These are phyloP conservation scores for Drosophila melanica DNA, from an alignment of 1,140 invertebrate genomes.

Conservation along the genomic window DNA sequence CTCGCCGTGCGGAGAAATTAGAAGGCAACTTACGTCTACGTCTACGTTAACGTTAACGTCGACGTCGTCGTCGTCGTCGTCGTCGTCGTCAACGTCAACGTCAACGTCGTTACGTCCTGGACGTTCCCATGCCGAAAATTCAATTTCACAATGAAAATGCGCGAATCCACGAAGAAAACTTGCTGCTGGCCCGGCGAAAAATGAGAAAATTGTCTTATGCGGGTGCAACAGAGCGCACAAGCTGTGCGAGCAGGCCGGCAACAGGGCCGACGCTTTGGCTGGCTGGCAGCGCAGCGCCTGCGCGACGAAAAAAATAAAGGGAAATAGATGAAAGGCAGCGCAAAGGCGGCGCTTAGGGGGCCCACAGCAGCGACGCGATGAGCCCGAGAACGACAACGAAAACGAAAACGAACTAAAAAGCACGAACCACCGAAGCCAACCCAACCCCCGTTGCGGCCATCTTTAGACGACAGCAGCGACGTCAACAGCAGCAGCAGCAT, in stretches of 20 bases:
- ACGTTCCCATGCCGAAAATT: constrained; percentile 77
- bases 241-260: constrained; percentile 21
- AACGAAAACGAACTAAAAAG: neutral
- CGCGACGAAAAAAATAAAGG: constrained; percentile 64
- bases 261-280: constrained; percentile 57
- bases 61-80: constrained; percentile 22
- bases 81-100: constrained; percentile 1
- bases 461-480: constrained; percentile 39
- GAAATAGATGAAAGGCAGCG: constrained; percentile 56
- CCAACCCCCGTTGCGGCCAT: constrained; percentile 56
- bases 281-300: constrained; percentile 64
- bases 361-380: neutral
- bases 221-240: constrained; percentile 13
- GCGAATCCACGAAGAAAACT: constrained; percentile 49
- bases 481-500: constrained; percentile 23
- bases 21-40: constrained; percentile 19
- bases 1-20: constrained; percentile 53
- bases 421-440: constrained; percentile 29
- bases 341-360: constrained; percentile 76
- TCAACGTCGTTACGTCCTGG: constrained; percentile 20
- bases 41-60: constrained; percentile 25
- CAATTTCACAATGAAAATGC: constrained; percentile 82
- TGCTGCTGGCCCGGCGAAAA: constrained; percentile 47
- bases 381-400: too few species aligned
- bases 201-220: constrained; percentile 80